Evolutionary conservation across 2,888 invertebrate species (phyloP).

Genomic region (Tenthredo amoena): DNA sequence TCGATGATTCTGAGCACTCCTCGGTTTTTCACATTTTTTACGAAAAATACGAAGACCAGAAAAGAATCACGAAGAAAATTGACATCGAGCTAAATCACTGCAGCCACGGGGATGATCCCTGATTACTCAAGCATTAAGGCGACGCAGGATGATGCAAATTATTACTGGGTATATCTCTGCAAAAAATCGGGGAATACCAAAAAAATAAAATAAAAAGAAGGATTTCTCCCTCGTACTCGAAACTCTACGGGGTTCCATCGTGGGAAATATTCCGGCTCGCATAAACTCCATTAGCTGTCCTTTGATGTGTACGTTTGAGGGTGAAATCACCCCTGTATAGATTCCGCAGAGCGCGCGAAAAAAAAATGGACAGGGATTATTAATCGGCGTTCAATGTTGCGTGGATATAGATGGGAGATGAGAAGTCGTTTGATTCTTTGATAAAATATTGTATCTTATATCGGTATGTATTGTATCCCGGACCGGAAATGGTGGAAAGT

Average conservation of each 20-base stretch:
- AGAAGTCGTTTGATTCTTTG: not conserved
- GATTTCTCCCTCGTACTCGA: not conserved
- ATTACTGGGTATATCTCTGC: not conserved
- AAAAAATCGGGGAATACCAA: not conserved
- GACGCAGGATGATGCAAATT: not conserved
- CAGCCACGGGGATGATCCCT: constrained; percentile 5
- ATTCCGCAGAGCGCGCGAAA: not conserved
- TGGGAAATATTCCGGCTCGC: constrained; percentile 1
- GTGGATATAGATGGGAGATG: not conserved
- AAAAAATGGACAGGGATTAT: not conserved
- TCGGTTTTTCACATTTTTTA: not conserved
- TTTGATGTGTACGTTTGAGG: constrained; percentile 38
- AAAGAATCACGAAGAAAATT: not conserved
- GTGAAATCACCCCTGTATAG: not conserved
- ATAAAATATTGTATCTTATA: not conserved
- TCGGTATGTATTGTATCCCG: too few relatives aligned
- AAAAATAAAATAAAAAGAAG: not conserved
- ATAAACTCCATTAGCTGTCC: constrained; percentile 18
- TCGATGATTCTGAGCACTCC: constrained; percentile 6
- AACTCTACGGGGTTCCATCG: not conserved
- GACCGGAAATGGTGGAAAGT: not conserved
- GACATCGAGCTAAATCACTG: not conserved
- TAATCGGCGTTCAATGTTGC: not conserved
- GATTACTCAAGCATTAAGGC: not conserved
- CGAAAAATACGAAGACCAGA: not conserved